Conservation (phyloP, 2,797 vertebrate genomes). For the Vespertilio murinus region DNA sequence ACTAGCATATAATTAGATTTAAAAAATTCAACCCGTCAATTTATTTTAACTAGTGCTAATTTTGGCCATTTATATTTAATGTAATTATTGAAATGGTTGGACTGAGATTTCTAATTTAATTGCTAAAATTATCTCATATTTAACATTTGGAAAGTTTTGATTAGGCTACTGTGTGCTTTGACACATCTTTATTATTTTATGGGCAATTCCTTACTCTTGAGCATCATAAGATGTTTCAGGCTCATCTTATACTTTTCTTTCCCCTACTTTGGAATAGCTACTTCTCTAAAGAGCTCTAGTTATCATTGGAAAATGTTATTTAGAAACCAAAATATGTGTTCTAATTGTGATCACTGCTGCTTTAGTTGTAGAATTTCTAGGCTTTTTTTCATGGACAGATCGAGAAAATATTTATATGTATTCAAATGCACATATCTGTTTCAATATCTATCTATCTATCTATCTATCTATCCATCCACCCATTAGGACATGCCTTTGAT, state of each 20-base stretch:
- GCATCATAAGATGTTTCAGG: not conserved
- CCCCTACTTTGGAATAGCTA: rapidly evolving
- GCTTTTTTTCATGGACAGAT: not conserved
- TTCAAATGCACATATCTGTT: not conserved
- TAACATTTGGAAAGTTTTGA: not conserved
- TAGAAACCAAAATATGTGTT: not conserved
- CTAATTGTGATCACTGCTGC: not conserved
- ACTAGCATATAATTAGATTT: not conserved
- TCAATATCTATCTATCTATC: not conserved
- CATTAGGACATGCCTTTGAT: not conserved
- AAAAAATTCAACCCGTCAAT: not conserved
- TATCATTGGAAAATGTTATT: not conserved
- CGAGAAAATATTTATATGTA: not conserved
- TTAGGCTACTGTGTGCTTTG: not conserved
- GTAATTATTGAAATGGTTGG: not conserved
- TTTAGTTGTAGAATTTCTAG: not conserved
- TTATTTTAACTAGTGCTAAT: not conserved
- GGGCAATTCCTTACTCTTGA: not conserved
- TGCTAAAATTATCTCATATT: not conserved
- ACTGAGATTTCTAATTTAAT: not conserved
- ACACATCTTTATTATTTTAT: not conserved
- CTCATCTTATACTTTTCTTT: not conserved
- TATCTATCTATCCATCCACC: not conserved
- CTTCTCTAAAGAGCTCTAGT: not conserved
- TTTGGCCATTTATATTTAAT: not conserved